Percentiles rank a stretch among this genome's conserved stretches.
Evolutionary conservation across 2,113 vertebrate species (phyloP).

Genomic region (Tangachromis dhanisi): DNA sequence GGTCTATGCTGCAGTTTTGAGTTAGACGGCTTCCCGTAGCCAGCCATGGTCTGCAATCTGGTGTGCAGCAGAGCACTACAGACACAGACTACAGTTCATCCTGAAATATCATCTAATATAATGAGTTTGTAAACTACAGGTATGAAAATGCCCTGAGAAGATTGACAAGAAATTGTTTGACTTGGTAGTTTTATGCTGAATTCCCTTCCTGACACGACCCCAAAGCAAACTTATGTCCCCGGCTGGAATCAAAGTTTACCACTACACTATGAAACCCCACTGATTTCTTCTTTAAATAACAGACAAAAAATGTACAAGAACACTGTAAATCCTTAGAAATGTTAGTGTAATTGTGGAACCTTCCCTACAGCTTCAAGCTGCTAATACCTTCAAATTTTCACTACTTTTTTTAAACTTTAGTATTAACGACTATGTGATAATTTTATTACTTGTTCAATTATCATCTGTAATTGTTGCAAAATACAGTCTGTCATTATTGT

Average conservation of each 20-base stretch:
- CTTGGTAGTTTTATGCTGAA: neutral
- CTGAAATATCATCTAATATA: neutral
- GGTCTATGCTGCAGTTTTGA: neutral
- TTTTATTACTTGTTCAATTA: neutral
- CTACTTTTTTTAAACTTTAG: neutral
- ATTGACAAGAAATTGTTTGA: neutral
- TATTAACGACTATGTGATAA: neutral
- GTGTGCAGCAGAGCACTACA: accelerated
- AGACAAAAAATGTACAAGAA: neutral
- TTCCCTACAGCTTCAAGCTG: neutral
- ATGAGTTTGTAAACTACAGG: neutral
- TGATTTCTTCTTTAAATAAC: neutral
- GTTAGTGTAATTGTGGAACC: neutral
- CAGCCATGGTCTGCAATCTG: neutral
- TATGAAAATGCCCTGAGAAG: neutral
- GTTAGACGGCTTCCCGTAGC: neutral
- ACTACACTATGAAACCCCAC: neutral
- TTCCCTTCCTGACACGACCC: neutral
- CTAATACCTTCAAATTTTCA: neutral
- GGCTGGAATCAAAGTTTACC: neutral
- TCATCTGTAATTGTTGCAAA: neutral
- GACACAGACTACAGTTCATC: neutral
- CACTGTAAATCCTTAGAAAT: neutral
- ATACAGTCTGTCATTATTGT: neutral
- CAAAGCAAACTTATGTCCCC: neutral